Evolutionary conservation across 2,797 vertebrate genomes (phyloP).

Genomic region (Amazona ochrocephala): DNA sequence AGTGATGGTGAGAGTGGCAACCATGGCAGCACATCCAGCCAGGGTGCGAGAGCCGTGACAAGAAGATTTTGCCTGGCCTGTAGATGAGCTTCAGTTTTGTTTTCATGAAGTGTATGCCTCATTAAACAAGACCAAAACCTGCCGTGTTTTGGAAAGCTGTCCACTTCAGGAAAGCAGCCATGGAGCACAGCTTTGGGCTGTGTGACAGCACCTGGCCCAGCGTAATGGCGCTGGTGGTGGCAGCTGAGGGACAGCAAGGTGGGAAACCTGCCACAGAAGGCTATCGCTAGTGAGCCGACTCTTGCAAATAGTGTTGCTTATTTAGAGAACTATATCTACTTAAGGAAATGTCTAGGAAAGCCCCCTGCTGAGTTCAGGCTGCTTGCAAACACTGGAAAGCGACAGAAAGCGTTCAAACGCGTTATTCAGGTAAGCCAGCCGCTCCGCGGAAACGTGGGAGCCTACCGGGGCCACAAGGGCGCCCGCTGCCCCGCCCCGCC

Average conservation of each 20-base stretch:
- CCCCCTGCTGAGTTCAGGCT: background rate
- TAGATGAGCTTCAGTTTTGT: background rate
- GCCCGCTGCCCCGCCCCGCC: background rate
- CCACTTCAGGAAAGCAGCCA: background rate
- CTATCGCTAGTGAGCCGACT: accelerated
- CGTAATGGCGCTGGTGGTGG: accelerated
- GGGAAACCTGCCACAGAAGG: background rate
- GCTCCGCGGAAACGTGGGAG: too few species aligned
- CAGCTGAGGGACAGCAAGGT: accelerated
- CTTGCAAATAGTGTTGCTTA: background rate
- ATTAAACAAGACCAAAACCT: background rate
- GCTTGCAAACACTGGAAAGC: background rate
- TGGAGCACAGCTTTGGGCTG: accelerated
- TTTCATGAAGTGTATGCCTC: background rate
- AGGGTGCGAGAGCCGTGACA: accelerated
- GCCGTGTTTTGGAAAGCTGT: background rate
- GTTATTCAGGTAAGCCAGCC: accelerated
- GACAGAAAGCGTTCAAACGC: accelerated
- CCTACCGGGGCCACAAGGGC: too few species aligned
- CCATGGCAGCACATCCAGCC: background rate
- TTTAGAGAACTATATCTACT: background rate
- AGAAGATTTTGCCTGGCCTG: accelerated
- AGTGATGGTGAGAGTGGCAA: accelerated
- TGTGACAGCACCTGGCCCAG: background rate
- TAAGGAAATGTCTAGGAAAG: background rate